Conservation (phyloP, 30 jellyfish, hydroid and myxozoan genomes). For the Haliclystus octoradiatus region DNA sequence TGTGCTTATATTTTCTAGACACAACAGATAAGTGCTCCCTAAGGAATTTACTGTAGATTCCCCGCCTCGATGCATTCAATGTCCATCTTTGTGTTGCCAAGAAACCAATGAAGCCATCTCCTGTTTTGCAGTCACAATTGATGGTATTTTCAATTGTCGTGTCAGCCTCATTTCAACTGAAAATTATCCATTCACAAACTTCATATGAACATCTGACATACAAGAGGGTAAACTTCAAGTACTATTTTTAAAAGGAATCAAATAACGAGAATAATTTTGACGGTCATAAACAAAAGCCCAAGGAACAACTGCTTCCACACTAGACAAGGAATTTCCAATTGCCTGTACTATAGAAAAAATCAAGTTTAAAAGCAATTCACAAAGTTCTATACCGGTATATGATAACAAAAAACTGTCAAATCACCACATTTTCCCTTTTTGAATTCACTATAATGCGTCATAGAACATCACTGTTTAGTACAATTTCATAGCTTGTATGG, state of each 20-base stretch:
- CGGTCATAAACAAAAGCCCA: slow-evolving; percentile 34
- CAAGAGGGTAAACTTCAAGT: slow-evolving; percentile 4
- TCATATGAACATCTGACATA: slow-evolving; percentile 20
- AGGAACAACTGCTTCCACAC: slow-evolving; percentile 11
- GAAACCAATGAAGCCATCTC: slow-evolving; percentile 20
- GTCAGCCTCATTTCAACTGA: slow-evolving; percentile 33
- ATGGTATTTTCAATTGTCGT: slow-evolving; percentile 26
- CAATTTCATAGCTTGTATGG: no score
- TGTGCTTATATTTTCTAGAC: slow-evolving; percentile 25
- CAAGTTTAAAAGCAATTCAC: slow-evolving; percentile 7
- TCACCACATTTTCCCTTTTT: slow-evolving; percentile 3
- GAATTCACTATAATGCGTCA: no score
- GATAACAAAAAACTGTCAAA: slow-evolving; percentile 11
- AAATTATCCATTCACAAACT: slow-evolving; percentile 14
- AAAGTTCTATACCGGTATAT: slow-evolving; percentile 9
- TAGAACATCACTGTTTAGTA: no score
- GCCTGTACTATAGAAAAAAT: slow-evolving; percentile 17
- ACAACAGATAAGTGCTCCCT: slow-evolving; percentile 7
- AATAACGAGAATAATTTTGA: slow-evolving; percentile 30
- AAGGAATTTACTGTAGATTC: neutral
- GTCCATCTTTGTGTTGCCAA: slow-evolving; percentile 21
- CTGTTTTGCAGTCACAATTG: slow-evolving; percentile 22
- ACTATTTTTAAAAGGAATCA: slow-evolving; percentile 6
- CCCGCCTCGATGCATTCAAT: slow-evolving; percentile 11
- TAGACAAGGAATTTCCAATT: slow-evolving; percentile 23